Percentiles rank a stretch among this genome's conserved stretches.
Conservation (phyloP, 2,888 invertebrate species). For the Petrophora chlorosata region DNA sequence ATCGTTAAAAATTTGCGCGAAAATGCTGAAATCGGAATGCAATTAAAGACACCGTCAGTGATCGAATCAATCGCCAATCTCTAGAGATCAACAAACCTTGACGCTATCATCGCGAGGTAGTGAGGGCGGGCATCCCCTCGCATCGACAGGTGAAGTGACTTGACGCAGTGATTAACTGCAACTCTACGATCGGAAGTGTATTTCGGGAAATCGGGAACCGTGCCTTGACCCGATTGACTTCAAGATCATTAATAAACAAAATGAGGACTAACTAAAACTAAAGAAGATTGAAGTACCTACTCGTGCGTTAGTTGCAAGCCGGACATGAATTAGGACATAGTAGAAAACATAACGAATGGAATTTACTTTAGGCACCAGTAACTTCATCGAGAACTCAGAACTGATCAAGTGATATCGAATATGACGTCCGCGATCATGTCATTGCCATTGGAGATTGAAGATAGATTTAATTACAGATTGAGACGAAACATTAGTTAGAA, state of each 20-base stretch:
- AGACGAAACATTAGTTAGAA: no score
- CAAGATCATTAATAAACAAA: slow-evolving; percentile 7
- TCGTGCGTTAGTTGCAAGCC: no score
- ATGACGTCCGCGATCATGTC: no score
- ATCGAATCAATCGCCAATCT: background rate
- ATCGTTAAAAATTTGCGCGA: slow-evolving; percentile 12
- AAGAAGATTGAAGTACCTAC: no score
- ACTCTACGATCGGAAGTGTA: slow-evolving; percentile 5
- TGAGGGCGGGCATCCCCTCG: slow-evolving; percentile 9
- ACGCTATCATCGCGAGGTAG: slow-evolving; percentile 23
- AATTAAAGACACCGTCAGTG: background rate
- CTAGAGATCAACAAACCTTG: slow-evolving; percentile 26
- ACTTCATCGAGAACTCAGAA: no score
- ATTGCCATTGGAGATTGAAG: no score
- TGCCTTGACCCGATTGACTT: slow-evolving; percentile 29
- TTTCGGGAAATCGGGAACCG: slow-evolving; percentile 22
- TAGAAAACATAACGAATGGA: no score
- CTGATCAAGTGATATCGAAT: no score
- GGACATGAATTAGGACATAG: no score
- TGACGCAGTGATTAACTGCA: background rate
- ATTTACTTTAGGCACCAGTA: no score
- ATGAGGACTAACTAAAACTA: no score
- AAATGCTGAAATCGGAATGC: slow-evolving; percentile 3
- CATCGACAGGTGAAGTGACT: slow-evolving; percentile 1
- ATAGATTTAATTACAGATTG: no score